Percentiles rank a stretch among this genome's conserved stretches.
These are phyloP conservation scores for Ophion obscuratus DNA, from an alignment of 2,888 invertebrate species.

Conservation along the genomic window DNA sequence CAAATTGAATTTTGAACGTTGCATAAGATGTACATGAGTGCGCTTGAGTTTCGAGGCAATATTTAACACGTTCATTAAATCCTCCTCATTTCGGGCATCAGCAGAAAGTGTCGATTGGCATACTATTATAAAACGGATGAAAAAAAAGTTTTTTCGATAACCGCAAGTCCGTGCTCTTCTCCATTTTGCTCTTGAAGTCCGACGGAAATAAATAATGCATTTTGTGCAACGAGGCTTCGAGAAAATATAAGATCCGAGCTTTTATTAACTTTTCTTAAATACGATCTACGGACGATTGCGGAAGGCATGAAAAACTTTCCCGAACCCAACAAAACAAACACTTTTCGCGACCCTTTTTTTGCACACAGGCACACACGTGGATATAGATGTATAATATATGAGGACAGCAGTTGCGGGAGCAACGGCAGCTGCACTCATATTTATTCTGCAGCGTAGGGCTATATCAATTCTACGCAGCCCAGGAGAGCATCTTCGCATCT, in stretches of 20 bases:
- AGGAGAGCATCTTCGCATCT: constrained; percentile 29
- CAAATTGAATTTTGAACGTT: no score
- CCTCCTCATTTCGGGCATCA: no score
- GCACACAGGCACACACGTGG: no score
- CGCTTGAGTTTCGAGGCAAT: no score
- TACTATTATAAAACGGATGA: background rate
- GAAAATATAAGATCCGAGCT: background rate
- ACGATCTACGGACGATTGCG: constrained; percentile 6
- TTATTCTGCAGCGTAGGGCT: constrained; percentile 59
- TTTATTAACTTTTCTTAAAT: constrained; percentile 10
- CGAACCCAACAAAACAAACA: constrained; percentile 49
- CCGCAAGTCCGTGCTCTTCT: background rate
- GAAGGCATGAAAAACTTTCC: constrained; percentile 46
- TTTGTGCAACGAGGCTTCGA: background rate
- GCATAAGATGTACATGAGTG: no score
- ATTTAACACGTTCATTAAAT: no score
- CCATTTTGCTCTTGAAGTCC: background rate
- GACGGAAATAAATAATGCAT: constrained; percentile 21
- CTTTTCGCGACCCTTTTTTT: constrained; percentile 45
- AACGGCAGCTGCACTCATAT: constrained; percentile 64
- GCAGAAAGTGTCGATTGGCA: no score
- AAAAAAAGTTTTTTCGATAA: constrained; percentile 4
- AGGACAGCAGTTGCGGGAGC: constrained; percentile 41
- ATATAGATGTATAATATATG: background rate
- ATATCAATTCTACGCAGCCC: constrained; percentile 59